Percentiles rank a stretch among this genome's conserved stretches.
These are phyloP conservation scores for Laupala kohalensis DNA, from an alignment of 1,140 invertebrate genomes.

Conservation along the genomic window DNA sequence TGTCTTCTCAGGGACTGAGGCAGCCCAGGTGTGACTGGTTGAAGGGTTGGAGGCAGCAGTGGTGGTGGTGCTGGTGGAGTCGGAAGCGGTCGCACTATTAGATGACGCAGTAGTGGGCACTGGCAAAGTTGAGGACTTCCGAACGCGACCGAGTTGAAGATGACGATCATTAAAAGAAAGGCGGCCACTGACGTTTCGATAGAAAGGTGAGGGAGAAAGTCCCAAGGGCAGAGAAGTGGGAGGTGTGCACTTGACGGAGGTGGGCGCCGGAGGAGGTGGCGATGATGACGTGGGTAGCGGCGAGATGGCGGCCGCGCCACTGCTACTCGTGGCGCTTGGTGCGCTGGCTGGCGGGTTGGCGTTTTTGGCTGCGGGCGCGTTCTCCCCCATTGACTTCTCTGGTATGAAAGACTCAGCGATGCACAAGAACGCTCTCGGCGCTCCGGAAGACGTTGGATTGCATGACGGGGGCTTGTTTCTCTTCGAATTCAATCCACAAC, in stretches of 20 bases:
- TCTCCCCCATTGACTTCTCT: background rate
- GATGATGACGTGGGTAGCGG: too few species aligned
- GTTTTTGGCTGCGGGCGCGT: background rate
- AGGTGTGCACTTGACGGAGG: background rate
- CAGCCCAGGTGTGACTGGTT: background rate
- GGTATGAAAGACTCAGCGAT: background rate
- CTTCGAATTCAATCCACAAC: too few species aligned
- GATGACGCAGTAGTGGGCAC: background rate
- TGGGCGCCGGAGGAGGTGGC: background rate
- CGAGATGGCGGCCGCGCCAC: background rate
- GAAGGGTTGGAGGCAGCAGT: background rate
- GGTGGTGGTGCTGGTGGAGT: background rate
- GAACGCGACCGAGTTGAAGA: constrained; percentile 1
- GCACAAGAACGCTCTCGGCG: background rate
- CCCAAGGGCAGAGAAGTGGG: background rate
- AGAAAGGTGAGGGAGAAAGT: constrained; percentile 9
- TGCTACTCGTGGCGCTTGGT: background rate
- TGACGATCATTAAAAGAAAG: constrained; percentile 10
- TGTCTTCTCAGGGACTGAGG: background rate
- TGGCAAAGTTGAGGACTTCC: background rate
- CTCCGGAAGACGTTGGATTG: background rate
- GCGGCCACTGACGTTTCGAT: constrained; percentile 11
- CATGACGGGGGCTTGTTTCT: background rate
- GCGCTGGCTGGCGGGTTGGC: background rate
- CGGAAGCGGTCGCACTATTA: background rate